These are phyloP conservation scores for Callyntrura guangdongensis DNA, from an alignment of 2,888 invertebrate species.

Conservation along the genomic window DNA sequence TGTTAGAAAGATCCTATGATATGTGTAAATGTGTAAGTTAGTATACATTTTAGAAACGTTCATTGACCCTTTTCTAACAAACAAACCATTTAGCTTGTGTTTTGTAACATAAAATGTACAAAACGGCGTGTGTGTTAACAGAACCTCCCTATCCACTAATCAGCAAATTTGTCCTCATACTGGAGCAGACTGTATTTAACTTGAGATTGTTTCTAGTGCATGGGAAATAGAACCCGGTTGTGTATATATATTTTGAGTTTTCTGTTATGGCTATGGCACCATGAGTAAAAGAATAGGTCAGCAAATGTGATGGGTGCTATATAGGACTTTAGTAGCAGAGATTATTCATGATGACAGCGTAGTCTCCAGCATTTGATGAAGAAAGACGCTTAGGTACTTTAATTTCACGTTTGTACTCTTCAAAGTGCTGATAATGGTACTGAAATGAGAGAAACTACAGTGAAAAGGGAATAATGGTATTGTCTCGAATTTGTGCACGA, in stretches of 20 bases:
- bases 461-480: too few relatives aligned
- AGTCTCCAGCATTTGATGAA: background rate
- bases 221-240: too few relatives aligned
- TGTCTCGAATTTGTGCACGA: too few relatives aligned
- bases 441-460: background rate
- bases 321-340: background rate
- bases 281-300: background rate
- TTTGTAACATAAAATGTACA: too few relatives aligned
- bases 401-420: background rate
- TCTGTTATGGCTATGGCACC: too few relatives aligned
- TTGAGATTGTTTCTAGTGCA: too few relatives aligned
- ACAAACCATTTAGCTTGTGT: background rate
- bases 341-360: background rate
- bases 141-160: background rate
- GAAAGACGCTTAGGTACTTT: background rate
- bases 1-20: too few relatives aligned
- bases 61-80: slow-evolving; percentile 63
- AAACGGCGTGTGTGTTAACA: background rate
- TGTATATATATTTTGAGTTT: too few relatives aligned
- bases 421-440: background rate
- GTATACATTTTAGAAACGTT: slow-evolving; percentile 7
- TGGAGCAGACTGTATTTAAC: too few relatives aligned
- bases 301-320: background rate
- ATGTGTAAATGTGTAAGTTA: too few relatives aligned
- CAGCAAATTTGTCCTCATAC: too few relatives aligned